Evolutionary conservation across 2,888 invertebrate species (phyloP).

Genomic region (Tipula helvola): DNA sequence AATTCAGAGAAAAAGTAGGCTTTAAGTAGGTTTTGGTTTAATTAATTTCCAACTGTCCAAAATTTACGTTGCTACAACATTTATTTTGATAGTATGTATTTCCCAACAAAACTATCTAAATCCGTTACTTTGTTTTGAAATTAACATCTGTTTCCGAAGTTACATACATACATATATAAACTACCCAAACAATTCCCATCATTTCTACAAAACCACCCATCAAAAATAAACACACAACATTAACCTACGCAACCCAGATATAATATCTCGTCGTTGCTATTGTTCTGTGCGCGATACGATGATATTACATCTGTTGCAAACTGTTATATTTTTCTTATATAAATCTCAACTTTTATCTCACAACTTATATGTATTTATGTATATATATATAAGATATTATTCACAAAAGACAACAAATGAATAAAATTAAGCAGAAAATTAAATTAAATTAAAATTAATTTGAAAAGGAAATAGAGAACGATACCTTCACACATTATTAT

Average conservation of each 20-base stretch:
- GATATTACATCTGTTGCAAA: neutral
- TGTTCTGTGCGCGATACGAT: neutral
- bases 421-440: neutral
- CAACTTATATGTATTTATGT: neutral
- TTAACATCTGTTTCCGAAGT: neutral
- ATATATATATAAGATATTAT: too few species aligned
- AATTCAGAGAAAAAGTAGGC: too few species aligned
- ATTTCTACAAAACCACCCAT: neutral
- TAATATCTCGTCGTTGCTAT: neutral
- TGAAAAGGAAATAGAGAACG: neutral
- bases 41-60: neutral
- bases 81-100: neutral
- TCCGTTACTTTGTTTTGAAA: neutral
- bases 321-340: neutral
- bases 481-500: neutral
- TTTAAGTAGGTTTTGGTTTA: too few species aligned
- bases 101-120: neutral
- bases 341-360: neutral
- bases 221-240: neutral
- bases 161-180: neutral
- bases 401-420: neutral
- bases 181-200: neutral
- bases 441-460: neutral
- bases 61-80: neutral
- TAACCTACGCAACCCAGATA: neutral